phyloP scores from a whole-genome alignment of 2,113 vertebrate genomes.

The Camelus bactrianus region DNA sequence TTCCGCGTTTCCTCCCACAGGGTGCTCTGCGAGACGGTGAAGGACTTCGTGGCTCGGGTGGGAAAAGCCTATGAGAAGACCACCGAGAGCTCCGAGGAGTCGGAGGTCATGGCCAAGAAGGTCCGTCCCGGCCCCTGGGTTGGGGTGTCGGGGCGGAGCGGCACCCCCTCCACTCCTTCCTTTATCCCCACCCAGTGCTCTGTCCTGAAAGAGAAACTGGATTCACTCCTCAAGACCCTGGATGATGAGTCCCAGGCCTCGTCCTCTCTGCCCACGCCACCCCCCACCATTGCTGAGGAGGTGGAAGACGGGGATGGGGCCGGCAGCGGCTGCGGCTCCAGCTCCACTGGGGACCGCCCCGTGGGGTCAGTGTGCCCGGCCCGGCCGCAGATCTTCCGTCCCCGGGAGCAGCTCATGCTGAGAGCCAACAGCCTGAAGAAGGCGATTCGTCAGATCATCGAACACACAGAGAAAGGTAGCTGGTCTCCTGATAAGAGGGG shows the following conservation, averaged over 20 bases:
- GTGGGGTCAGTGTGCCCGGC: conserved; percentile 84
- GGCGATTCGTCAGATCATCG: conserved; percentile 98
- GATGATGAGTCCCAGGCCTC: conserved; percentile 96
- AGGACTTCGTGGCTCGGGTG: conserved; percentile 98
- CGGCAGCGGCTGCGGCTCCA: conserved; percentile 77
- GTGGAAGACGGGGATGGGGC: conserved; percentile 90
- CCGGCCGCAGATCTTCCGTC: conserved; percentile 93
- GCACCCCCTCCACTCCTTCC: conserved; percentile 82
- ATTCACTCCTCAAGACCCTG: conserved; percentile 95
- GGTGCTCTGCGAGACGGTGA: conserved; percentile 98
- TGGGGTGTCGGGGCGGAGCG: fast-evolving
- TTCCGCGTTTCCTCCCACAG: conserved; percentile 81
- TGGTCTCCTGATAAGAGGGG: fast-evolving
- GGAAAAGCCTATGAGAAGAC: conserved; percentile 97
- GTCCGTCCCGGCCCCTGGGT: conserved; percentile 77
- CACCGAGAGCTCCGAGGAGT: conserved; percentile 94
- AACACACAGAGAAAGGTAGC: conserved; percentile 97
- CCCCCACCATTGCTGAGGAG: conserved; percentile 96
- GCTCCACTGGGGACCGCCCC: conserved; percentile 74
- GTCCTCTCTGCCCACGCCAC: conserved; percentile 89
- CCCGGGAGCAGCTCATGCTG: conserved; percentile 97
- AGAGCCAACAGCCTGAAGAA: conserved; percentile 99
- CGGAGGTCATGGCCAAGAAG: conserved; percentile 97
- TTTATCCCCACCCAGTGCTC: conserved; percentile 89
- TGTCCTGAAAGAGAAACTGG: conserved; percentile 97